phyloP scores from a whole-genome alignment of 2,797 vertebrate genomes.

The Buphagus erythrorhynchus region DNA sequence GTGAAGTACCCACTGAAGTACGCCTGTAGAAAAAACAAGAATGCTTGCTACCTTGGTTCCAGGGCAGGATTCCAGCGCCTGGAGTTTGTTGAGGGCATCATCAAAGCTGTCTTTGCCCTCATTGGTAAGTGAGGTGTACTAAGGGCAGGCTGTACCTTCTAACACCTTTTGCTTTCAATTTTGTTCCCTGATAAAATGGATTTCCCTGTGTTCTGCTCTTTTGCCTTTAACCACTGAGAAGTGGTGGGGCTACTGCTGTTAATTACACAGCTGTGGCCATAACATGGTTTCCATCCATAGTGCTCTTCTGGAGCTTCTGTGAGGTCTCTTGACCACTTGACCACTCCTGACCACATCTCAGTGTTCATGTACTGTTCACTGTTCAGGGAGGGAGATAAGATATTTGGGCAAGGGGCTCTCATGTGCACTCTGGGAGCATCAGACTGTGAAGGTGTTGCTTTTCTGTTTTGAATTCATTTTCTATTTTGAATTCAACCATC shows the following conservation, averaged over 20 bases:
- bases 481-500: background rate
- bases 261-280: background rate
- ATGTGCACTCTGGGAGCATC: background rate
- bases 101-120: slow-evolving; percentile 82
- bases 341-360: background rate
- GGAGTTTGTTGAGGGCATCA: slow-evolving; percentile 87
- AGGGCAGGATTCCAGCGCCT: slow-evolving; percentile 84
- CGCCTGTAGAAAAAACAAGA: slow-evolving; percentile 86
- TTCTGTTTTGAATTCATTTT: background rate
- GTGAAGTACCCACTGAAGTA: slow-evolving; percentile 87
- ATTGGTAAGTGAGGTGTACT: slow-evolving; percentile 79
- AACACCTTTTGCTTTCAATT: background rate
- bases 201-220: background rate
- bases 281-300: background rate
- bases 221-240: background rate
- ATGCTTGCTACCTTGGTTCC: slow-evolving; percentile 80
- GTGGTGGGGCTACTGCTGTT: background rate
- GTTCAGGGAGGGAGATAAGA: background rate
- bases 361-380: background rate
- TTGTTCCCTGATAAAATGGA: background rate
- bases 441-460: background rate
- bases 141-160: background rate
- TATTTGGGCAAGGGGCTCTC: background rate
- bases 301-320: background rate
- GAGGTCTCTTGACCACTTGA: background rate